These are phyloP conservation scores for Trichogramma evanescens DNA, from an alignment of 2,888 invertebrate species.

Conservation along the genomic window DNA sequence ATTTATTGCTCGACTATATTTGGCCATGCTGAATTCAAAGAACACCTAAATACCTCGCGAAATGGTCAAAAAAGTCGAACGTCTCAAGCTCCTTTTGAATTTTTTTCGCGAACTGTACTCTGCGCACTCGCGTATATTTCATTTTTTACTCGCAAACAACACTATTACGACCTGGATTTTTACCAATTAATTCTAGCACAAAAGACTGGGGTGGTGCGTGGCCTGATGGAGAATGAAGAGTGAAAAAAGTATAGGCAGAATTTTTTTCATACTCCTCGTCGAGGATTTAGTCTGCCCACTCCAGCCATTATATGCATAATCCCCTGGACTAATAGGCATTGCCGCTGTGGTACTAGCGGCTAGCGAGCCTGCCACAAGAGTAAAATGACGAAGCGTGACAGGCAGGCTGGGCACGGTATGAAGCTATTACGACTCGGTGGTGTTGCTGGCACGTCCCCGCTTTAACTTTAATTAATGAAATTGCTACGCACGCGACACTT, in stretches of 20 bases:
- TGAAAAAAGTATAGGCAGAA: slow-evolving; percentile 33
- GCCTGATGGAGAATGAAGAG: slow-evolving; percentile 2
- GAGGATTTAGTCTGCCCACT: no score
- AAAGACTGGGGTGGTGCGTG: slow-evolving; percentile 32
- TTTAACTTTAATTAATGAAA: no score
- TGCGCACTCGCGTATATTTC: not conserved
- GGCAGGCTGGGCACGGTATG: slow-evolving; percentile 25
- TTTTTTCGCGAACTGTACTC: no score
- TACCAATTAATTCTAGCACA: slow-evolving; percentile 43
- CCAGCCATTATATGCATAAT: slow-evolving; percentile 3
- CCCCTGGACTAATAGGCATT: slow-evolving; percentile 20
- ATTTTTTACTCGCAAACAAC: slow-evolving; percentile 24
- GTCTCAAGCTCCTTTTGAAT: no score
- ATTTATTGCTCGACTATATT: no score
- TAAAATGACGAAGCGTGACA: slow-evolving; percentile 42
- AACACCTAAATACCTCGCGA: no score
- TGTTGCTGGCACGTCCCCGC: no score
- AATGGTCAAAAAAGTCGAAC: no score
- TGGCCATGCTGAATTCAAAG: no score
- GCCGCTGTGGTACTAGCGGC: no score
- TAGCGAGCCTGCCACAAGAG: slow-evolving; percentile 13
- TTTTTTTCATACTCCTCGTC: slow-evolving; percentile 38
- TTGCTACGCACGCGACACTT: not conserved
- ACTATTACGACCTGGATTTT: slow-evolving; percentile 33
- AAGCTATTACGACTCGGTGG: slow-evolving; percentile 39